These are phyloP conservation scores for Gari tellinella DNA, from an alignment of 2,888 invertebrate species.

Conservation along the genomic window DNA sequence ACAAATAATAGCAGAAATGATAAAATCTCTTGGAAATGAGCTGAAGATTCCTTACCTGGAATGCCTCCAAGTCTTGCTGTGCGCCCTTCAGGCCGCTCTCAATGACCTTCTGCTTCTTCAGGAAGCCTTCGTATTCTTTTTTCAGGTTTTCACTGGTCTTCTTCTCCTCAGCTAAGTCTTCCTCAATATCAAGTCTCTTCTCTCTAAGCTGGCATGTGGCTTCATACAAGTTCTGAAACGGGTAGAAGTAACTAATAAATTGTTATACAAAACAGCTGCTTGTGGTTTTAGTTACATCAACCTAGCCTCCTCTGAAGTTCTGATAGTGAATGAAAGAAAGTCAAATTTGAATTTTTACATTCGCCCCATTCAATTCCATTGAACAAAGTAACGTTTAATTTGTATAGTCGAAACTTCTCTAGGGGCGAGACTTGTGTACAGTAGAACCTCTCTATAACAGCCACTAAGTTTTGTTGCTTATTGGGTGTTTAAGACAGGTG, in stretches of 20 bases:
- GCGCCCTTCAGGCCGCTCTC: slow-evolving; percentile 81
- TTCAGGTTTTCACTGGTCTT: slow-evolving; percentile 81
- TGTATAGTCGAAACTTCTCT: too few species aligned
- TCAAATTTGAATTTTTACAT: too few species aligned
- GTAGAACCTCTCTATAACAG: too few species aligned
- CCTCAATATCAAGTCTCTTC: slow-evolving; percentile 83
- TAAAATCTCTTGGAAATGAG: not conserved
- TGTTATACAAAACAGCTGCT: too few species aligned
- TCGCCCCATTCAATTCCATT: too few species aligned
- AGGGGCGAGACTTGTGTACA: too few species aligned
- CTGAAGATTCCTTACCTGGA: slow-evolving; percentile 78
- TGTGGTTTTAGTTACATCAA: too few species aligned
- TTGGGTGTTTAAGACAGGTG: too few species aligned
- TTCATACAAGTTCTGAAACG: slow-evolving; percentile 80
- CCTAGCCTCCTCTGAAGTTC: too few species aligned
- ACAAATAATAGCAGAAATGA: not conserved
- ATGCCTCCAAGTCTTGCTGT: slow-evolving; percentile 83
- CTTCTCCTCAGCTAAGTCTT: slow-evolving; percentile 82
- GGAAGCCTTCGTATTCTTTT: slow-evolving; percentile 82
- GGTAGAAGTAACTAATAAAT: not conserved
- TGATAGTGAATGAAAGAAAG: too few species aligned
- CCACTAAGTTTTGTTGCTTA: too few species aligned
- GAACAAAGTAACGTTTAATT: too few species aligned
- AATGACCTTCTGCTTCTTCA: slow-evolving; percentile 83
- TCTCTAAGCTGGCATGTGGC: slow-evolving; percentile 83